phyloP scores from a whole-genome alignment of 2,888 invertebrate species.

The Anarsia innoxiella region DNA sequence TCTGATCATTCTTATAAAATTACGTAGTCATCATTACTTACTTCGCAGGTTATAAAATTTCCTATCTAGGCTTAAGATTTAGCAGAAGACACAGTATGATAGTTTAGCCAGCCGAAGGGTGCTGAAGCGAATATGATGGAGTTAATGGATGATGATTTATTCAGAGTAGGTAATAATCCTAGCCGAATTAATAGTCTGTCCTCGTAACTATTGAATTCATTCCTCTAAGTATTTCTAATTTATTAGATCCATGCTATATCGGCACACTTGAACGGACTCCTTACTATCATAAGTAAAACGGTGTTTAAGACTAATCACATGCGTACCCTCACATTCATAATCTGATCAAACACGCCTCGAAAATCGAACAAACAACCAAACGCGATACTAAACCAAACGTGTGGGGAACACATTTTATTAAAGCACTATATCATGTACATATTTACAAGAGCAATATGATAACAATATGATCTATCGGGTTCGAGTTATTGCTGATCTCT shows the following conservation, averaged over 20 bases:
- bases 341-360: conserved; percentile 12
- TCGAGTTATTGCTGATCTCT: conserved; percentile 21
- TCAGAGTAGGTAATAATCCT: conserved; percentile 25
- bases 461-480: conserved; percentile 36
- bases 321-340: conserved; percentile 29
- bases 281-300: conserved; percentile 28
- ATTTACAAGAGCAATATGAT: conserved; percentile 58
- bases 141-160: conserved; percentile 49
- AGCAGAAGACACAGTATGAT: conserved; percentile 44
- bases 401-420: conserved; percentile 66
- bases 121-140: conserved; percentile 58
- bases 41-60: conserved; percentile 30
- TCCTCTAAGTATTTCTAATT: conserved; percentile 31
- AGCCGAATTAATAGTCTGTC: conserved; percentile 27
- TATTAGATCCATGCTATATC: conserved; percentile 34
- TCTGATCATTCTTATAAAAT: too few species aligned
- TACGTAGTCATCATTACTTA: too few species aligned
- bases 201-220: conserved; percentile 35
- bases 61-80: conserved; percentile 47
- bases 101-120: conserved; percentile 50
- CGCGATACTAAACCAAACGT: conserved; percentile 39
- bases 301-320: conserved; percentile 37
- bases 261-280: conserved; percentile 32
- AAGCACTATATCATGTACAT: conserved; percentile 71
- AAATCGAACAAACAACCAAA: conserved; percentile 22